Conservation (phyloP, 2,797 vertebrate species). For the Rousettus madagascariensis region DNA sequence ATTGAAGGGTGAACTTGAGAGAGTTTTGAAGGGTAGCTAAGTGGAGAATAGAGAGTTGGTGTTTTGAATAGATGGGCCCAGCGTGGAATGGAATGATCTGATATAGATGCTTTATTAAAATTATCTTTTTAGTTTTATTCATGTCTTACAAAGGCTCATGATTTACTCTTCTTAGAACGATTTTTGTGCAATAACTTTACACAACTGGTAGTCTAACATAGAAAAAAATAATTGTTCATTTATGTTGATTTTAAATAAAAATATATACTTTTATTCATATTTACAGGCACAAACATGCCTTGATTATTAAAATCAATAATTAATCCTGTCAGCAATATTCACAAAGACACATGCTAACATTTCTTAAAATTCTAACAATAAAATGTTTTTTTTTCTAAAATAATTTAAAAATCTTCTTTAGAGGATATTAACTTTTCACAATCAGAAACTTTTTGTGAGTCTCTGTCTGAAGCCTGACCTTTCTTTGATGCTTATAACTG, state of each 20-base stretch:
- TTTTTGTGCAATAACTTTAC: not conserved
- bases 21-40: not conserved
- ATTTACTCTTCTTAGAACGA: not conserved
- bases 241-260: not conserved
- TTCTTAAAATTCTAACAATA: slow-evolving; percentile 69
- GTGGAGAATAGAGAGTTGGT: not conserved
- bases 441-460: slow-evolving; percentile 66
- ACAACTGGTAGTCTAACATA: not conserved
- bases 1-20: slow-evolving; percentile 11
- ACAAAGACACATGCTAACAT: slow-evolving; percentile 65
- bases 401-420: slow-evolving; percentile 11
- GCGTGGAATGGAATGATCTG: not conserved
- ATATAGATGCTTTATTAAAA: not conserved
- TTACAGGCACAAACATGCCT: not conserved
- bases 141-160: not conserved
- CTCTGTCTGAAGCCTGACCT: slow-evolving; percentile 73
- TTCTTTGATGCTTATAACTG: slow-evolving; percentile 75
- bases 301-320: not conserved
- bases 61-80: not conserved
- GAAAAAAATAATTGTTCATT: not conserved
- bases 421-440: slow-evolving; percentile 15
- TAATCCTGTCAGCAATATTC: not conserved
- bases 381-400: slow-evolving; percentile 73
- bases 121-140: not conserved
- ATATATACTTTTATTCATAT: slow-evolving; percentile 14